Evolutionary conservation across 2,113 vertebrate genomes (phyloP).

Genomic region (Gymnarchus niloticus): DNA sequence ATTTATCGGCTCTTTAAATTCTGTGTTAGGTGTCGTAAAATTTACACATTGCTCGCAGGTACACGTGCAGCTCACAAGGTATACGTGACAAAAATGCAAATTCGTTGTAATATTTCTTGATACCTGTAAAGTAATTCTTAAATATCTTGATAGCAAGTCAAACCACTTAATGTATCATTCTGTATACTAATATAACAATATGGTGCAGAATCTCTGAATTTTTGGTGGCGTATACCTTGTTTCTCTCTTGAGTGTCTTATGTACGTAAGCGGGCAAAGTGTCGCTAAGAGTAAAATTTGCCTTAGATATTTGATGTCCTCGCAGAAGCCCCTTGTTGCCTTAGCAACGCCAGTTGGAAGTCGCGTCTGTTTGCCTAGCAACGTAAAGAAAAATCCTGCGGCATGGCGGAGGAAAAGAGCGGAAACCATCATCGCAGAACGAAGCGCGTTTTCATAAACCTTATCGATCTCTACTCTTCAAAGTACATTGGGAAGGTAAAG

Average conservation of each 20-base stretch:
- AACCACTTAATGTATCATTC: not conserved
- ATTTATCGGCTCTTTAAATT: not conserved
- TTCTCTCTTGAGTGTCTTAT: not conserved
- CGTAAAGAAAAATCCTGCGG: not conserved
- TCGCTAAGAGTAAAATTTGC: too few relatives aligned
- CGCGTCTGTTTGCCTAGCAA: not conserved
- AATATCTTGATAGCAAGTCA: not conserved
- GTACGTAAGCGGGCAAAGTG: too few relatives aligned
- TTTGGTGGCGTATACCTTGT: not conserved
- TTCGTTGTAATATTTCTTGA: not conserved
- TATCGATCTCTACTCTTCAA: not conserved
- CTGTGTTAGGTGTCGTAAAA: not conserved
- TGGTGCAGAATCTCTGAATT: not conserved
- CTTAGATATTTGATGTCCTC: too few relatives aligned
- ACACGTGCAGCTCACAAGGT: not conserved
- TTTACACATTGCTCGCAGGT: not conserved
- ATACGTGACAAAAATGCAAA: not conserved
- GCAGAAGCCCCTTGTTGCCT: too few relatives aligned
- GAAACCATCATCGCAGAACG: not conserved
- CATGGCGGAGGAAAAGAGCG: not conserved
- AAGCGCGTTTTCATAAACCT: not conserved
- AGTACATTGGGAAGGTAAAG: slow-evolving; percentile 4
- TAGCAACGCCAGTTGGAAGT: not conserved
- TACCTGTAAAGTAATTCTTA: not conserved
- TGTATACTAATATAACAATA: not conserved